These are phyloP conservation scores for Scaptomyza hsui DNA, from an alignment of 1,140 invertebrate species.

Conservation along the genomic window DNA sequence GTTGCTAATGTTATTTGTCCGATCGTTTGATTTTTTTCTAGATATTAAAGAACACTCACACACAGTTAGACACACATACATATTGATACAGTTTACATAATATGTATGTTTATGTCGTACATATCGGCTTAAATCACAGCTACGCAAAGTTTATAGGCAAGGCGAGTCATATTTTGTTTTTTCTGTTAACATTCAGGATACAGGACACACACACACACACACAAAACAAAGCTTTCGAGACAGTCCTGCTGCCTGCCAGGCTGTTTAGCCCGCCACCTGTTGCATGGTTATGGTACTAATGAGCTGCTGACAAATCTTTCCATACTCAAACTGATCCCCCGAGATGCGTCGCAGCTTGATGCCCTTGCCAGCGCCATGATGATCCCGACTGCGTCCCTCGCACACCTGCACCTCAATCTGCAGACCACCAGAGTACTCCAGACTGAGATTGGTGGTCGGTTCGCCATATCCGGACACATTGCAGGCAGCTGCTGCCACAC, in stretches of 20 bases:
- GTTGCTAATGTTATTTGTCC: conserved; percentile 20
- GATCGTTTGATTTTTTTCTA: conserved; percentile 19
- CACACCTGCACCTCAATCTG: conserved; percentile 94
- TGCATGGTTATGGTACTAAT: conserved; percentile 93
- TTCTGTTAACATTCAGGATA: conserved; percentile 14
- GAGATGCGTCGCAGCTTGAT: conserved; percentile 95
- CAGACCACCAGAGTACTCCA: conserved; percentile 93
- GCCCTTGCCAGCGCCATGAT: conserved; percentile 87
- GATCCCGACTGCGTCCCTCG: conserved; percentile 89
- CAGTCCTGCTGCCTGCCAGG: not conserved
- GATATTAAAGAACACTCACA: not conserved
- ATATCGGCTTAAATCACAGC: conserved; percentile 75
- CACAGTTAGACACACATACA: conserved; percentile 24
- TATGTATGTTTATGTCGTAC: conserved; percentile 35
- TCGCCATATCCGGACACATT: conserved; percentile 33
- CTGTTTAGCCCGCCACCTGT: conserved; percentile 72
- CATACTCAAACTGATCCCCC: conserved; percentile 95
- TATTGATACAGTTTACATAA: too few relatives aligned
- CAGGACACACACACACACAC: conserved; percentile 10
- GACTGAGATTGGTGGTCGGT: conserved; percentile 86
- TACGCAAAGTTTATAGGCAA: conserved; percentile 75
- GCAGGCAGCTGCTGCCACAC: not conserved
- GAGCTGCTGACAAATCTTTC: conserved; percentile 94
- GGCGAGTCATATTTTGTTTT: conserved; percentile 57
- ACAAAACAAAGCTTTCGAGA: not conserved